Evolutionary conservation across 2,888 invertebrate genomes (phyloP).

Genomic region (Eueremaeus valkanovi): DNA sequence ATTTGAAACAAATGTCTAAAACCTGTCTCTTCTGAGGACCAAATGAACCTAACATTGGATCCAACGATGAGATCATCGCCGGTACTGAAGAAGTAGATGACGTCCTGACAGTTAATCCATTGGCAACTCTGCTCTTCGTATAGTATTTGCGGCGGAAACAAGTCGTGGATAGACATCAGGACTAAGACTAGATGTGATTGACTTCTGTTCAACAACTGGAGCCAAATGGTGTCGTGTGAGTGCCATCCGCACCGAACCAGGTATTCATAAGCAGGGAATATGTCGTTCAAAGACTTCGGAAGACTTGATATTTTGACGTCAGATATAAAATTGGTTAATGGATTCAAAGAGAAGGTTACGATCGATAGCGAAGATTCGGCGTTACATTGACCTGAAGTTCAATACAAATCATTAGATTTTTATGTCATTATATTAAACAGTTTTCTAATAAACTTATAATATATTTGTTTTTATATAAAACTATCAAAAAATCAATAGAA

Average conservation of each 20-base stretch:
- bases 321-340: constrained; percentile 1
- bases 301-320: constrained; percentile 47
- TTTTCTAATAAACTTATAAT: no score
- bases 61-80: constrained; percentile 49
- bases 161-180: constrained; percentile 67
- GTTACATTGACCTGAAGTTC: constrained; percentile 68
- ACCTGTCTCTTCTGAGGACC: constrained; percentile 89
- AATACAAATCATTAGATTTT: constrained; percentile 6
- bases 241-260: constrained; percentile 93
- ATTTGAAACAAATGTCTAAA: constrained; percentile 73
- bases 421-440: no score
- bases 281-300: constrained; percentile 54
- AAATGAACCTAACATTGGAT: constrained; percentile 66
- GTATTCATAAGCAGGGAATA: constrained; percentile 93
- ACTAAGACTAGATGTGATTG: constrained; percentile 80
- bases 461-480: no score
- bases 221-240: constrained; percentile 88
- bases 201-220: constrained; percentile 78
- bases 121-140: constrained; percentile 64
- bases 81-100: constrained; percentile 71
- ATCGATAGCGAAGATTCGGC: constrained; percentile 83
- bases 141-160: constrained; percentile 50
- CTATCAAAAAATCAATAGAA: no score
- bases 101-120: constrained; percentile 89
- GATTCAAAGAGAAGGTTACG: constrained; percentile 59